Evolutionary conservation across 2,113 vertebrate genomes (phyloP).

Genomic region (Hemiscyllium ocellatum): DNA sequence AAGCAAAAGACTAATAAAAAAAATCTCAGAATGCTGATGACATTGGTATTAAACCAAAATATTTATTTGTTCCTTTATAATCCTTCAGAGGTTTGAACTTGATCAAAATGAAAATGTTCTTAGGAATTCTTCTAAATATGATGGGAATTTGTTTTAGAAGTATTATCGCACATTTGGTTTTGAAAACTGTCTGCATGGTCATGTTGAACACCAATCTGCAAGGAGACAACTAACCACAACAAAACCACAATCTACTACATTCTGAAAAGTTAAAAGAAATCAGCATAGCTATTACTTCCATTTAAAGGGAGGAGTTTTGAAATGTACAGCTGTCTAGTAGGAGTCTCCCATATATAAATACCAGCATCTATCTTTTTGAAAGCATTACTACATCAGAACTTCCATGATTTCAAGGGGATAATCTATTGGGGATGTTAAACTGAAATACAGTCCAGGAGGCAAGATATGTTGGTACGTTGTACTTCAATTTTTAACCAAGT

Average conservation of each 20-base stretch:
- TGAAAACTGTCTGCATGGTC: slow-evolving; percentile 7
- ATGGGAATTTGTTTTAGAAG: background rate
- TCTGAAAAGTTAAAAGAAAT: slow-evolving; percentile 31
- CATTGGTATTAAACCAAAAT: background rate
- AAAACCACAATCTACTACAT: slow-evolving; percentile 31
- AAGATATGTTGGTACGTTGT: slow-evolving; percentile 28
- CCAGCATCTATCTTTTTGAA: slow-evolving; percentile 26
- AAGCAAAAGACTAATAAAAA: background rate
- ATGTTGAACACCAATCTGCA: slow-evolving; percentile 21
- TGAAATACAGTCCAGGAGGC: background rate
- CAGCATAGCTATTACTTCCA: slow-evolving; percentile 30
- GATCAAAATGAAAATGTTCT: background rate
- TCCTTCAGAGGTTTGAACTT: background rate
- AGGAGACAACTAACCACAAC: slow-evolving; percentile 19
- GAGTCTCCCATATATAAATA: slow-evolving; percentile 34
- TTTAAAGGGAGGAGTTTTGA: slow-evolving; percentile 35
- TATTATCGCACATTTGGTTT: background rate
- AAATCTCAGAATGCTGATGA: background rate
- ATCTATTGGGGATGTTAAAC: slow-evolving; percentile 10
- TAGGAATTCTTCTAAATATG: background rate
- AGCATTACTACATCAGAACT: slow-evolving; percentile 17
- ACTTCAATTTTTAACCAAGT: background rate
- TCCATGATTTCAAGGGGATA: slow-evolving; percentile 13
- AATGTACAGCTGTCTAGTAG: slow-evolving; percentile 8
- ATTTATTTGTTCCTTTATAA: background rate